Base-by-base conservation (phyloP, 2,888 invertebrate genomes). In the Limnephilus rhombicus region DNA sequence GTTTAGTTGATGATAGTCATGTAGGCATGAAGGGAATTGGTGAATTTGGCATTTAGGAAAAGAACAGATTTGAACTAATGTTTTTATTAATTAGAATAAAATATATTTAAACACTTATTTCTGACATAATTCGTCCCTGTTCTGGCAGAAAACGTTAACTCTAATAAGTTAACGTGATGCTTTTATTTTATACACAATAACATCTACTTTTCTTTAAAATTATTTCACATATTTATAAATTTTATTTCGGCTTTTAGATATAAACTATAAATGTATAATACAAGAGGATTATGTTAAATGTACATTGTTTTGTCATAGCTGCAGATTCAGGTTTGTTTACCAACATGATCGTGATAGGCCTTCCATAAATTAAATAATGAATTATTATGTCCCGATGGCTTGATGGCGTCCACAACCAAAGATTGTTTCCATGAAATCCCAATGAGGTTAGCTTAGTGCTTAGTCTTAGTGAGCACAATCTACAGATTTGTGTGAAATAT, bases 51-150 rank as follows among this genome's bases (percentile, higher is more conserved):
- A 1, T 68, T 68, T 24, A n/a, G 68, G 82, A 34, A 82, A 41
- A 85, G 53, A 37, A 82, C 80, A 87, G 18, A 15, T 85, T 49
- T 86, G 90, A 92, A 90, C 92, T 92, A 91, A 91, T 87, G 45
- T 81, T 89, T 92, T 93, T 93, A 93, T 93, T 92, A 92, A 92
- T 92, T 92, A 92, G 93, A 93, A 93, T 93, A 93, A 93, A 93
- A 93, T 93, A 93, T 93, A 91, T 93, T 93, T 92, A 93, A 93
- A 93, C 93, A 93, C 93, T 93, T 93, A 93, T 91, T 91, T 91
- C 90, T 92, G 92, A 93, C 93, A 93, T 93, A 92, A 91, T 92
- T 68, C 68, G 68, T 68, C 68, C 68, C 68, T 68, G 68, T 68
- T 68, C 68, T 68, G 68, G 68, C 68, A 68, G 68, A 68, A 68